Conservation (phyloP, 2,113 vertebrate genomes). For the Peromyscus polionotus region DNA sequence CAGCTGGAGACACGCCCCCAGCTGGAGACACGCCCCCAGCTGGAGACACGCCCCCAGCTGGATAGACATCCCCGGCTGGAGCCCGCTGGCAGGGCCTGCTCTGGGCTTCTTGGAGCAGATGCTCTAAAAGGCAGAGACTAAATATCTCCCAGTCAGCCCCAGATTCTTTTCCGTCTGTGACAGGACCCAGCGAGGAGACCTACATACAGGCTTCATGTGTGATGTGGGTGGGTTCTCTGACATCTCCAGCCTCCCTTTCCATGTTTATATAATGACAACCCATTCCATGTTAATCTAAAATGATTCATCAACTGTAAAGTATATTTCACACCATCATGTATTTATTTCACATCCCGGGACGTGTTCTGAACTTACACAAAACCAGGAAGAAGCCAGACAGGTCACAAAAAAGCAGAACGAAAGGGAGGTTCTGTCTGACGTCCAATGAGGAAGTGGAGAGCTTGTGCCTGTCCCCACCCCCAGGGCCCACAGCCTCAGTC, state of each 20-base stretch:
- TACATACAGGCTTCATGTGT: neutral
- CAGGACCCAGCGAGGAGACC: neutral
- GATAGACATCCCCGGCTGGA: neutral
- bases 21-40: neutral
- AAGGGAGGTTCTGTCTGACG: neutral
- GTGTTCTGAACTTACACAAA: neutral
- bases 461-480: neutral
- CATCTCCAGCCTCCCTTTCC: neutral
- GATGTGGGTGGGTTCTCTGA: neutral
- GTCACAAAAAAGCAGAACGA: neutral
- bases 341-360: neutral
- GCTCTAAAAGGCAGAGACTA: neutral
- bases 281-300: neutral
- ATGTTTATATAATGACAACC: neutral
- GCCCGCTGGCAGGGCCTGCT: neutral
- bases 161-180: neutral
- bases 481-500: neutral
- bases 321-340: neutral
- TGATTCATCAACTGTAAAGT: neutral
- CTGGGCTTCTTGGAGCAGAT: neutral
- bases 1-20: accelerated
- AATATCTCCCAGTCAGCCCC: neutral
- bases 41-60: no score
- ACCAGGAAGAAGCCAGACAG: neutral
- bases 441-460: neutral